Conservation (phyloP, 2,888 invertebrate genomes). For the Drosophila putrida region DNA sequence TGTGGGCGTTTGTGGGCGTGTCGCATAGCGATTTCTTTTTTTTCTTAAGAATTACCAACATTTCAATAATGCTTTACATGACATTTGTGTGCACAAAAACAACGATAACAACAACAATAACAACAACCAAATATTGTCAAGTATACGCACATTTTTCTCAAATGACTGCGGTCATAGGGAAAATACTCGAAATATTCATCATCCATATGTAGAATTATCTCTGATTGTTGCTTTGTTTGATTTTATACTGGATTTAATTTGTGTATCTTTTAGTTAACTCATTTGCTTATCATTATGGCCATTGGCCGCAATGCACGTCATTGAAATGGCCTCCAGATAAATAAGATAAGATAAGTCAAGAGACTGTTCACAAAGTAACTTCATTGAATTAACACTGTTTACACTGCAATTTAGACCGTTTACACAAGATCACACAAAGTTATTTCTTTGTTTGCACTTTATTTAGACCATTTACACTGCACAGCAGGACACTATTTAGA, state of each 20-base stretch:
- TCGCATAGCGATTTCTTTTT: constrained; percentile 27
- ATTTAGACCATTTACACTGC: constrained; percentile 9
- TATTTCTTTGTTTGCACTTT: constrained; percentile 9
- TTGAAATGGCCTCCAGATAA: constrained; percentile 25
- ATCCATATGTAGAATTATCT: constrained; percentile 74
- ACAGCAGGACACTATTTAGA: constrained; percentile 5
- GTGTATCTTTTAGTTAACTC: constrained; percentile 46
- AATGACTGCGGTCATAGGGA: constrained; percentile 83
- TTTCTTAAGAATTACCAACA: constrained; percentile 44
- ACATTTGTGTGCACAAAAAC: constrained; percentile 44
- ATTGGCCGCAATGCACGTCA: constrained; percentile 48
- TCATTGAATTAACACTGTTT: constrained; percentile 24
- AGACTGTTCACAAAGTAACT: not conserved
- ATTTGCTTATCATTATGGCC: constrained; percentile 58
- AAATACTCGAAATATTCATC: constrained; percentile 83
- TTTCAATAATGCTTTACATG: constrained; percentile 45
- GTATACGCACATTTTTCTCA: constrained; percentile 83
- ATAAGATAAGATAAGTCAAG: constrained; percentile 56
- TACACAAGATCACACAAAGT: not conserved
- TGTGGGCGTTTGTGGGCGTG: constrained; percentile 35
- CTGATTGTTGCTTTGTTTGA: not conserved
- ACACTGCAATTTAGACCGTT: not conserved
- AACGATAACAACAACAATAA: constrained; percentile 23
- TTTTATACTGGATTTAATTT: constrained; percentile 2
- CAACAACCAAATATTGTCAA: constrained; percentile 29